Conservation (phyloP, 2,888 invertebrate species). For the Limnephilus rhombicus region DNA sequence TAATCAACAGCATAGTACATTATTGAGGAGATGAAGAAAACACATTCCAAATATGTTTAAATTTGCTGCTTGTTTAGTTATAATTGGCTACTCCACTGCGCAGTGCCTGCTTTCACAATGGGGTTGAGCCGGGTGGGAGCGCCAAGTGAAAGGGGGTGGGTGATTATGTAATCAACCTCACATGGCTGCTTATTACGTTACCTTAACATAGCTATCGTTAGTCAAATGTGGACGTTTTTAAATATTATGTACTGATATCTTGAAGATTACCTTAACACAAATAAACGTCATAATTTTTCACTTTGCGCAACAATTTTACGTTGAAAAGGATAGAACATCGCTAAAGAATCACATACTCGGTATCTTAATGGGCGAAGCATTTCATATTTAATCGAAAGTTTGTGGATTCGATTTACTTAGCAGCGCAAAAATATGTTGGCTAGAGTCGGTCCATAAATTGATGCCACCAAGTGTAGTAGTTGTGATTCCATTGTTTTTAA, state of each 20-base stretch:
- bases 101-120: neutral
- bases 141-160: neutral
- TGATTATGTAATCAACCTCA: neutral
- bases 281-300: neutral
- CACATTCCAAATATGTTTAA: neutral
- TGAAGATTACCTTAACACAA: neutral
- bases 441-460: too few relatives aligned
- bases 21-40: neutral
- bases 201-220: neutral
- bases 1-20: too few relatives aligned
- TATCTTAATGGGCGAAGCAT: too few relatives aligned
- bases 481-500: too few relatives aligned
- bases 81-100: neutral
- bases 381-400: too few relatives aligned
- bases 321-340: too few relatives aligned
- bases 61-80: neutral
- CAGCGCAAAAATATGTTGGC: too few relatives aligned
- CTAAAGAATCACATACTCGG: too few relatives aligned
- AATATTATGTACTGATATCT: neutral
- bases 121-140: neutral
- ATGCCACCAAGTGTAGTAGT: too few relatives aligned
- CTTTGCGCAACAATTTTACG: neutral
- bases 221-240: neutral
- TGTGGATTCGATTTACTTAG: too few relatives aligned
- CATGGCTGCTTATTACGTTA: neutral